phyloP scores from a whole-genome alignment of 2,113 vertebrate species.

The Phoenicopterus ruber region DNA sequence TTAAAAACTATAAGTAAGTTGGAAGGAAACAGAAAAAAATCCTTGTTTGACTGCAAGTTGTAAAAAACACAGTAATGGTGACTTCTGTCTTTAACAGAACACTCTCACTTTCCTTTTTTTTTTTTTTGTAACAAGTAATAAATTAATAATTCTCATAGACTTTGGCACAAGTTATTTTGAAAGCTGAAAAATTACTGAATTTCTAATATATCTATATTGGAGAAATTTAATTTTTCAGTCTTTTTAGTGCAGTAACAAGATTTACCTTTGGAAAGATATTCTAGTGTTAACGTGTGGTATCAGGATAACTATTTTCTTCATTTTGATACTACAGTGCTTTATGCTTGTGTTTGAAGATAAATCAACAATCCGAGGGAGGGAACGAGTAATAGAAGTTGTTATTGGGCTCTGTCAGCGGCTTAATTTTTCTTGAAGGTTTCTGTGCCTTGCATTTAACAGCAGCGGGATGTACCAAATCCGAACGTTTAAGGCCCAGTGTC shows the following conservation, averaged over 20 bases:
- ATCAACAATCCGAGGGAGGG: background rate
- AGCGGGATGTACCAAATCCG: slow-evolving; percentile 25
- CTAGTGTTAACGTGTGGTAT: background rate
- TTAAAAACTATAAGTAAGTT: background rate
- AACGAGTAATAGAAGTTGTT: background rate
- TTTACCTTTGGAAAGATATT: background rate
- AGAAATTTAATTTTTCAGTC: background rate
- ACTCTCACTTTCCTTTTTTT: background rate
- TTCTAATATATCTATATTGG: accelerated
- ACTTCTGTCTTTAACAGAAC: slow-evolving; percentile 5
- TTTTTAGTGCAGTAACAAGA: background rate
- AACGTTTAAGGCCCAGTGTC: slow-evolving; percentile 47
- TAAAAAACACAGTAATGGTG: slow-evolving; percentile 5
- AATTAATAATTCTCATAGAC: background rate
- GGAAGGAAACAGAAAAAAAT: slow-evolving; percentile 29
- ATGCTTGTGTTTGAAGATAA: background rate
- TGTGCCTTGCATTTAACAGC: background rate
- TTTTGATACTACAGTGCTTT: background rate
- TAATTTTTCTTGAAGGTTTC: background rate
- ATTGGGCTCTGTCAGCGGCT: background rate
- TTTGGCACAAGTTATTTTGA: background rate
- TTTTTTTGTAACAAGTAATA: background rate
- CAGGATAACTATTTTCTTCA: background rate
- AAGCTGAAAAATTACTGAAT: background rate
- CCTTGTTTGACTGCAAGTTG: background rate